Conservation (phyloP, 1,140 invertebrate genomes). For the Mizuhopecten yessoensis region DNA sequence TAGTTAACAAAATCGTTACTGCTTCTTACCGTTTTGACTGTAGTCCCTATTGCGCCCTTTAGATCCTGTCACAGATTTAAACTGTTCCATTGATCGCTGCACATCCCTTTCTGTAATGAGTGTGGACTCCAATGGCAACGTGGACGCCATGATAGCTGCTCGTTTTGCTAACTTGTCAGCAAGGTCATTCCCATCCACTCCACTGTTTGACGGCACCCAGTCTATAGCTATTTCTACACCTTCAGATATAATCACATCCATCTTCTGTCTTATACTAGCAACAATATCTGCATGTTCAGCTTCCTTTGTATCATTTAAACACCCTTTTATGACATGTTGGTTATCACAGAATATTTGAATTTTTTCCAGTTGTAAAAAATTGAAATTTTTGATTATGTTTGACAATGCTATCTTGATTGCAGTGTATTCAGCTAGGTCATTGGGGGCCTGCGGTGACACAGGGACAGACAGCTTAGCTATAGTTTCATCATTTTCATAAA, state of each 20-base stretch:
- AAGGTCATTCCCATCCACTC: background rate
- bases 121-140: background rate
- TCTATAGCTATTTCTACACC: background rate
- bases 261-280: background rate
- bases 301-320: background rate
- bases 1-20: too few species aligned
- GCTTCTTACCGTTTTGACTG: background rate
- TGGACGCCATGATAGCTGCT: background rate
- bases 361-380: background rate
- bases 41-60: background rate
- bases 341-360: background rate
- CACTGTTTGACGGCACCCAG: background rate
- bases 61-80: background rate
- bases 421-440: background rate
- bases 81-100: background rate
- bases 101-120: slow-evolving; percentile 20
- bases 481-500: background rate
- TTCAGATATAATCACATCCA: background rate
- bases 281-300: background rate
- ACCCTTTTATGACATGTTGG: background rate
- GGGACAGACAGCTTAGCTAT: background rate
- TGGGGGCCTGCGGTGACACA: background rate
- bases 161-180: background rate
- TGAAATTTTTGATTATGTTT: background rate
- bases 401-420: background rate